Evolutionary conservation across 2,113 vertebrate species (phyloP), one percentile per base, ranked within the genome.

Genomic region (Vireo altiloquus): DNA sequence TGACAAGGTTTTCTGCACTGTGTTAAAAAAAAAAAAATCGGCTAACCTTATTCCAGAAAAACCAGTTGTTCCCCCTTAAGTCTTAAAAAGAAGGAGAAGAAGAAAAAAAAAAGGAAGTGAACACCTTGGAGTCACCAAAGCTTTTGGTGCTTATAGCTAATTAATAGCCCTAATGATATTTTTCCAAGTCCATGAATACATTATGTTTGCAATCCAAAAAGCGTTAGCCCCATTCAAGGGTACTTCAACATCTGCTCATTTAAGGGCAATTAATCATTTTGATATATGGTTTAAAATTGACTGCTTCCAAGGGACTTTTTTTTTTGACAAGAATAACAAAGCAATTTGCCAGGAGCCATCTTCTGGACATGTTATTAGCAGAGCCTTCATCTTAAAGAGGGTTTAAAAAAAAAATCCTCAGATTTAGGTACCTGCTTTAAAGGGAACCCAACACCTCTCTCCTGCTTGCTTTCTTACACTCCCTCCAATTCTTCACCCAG

Each of bases 251-350:
- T 99, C 99, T 99, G 98, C 98, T 99, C 98, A 98, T 99, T 99
- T 99, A 98, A 97, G 96, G 97, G 98, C 99, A 99, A 99, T 99
- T 99, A 99, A 99, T 99, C 99, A 99, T 99, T 98, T 99, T 99
- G 99, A 99, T 99, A 98, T 99, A 99, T 99, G 99, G 99, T 98
- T 98, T 98, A 98, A 98, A 98, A 98, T 98, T 99, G 98, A 99
- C 98, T 99, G 98, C 98, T 98, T 99, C 98, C 98, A 97, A 98
- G 99, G 99, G 98, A 99, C 98, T 97, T 96, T 97, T 91, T 97
- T 96, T 96, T 99, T 98, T 99, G 99, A 99, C 99, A 99, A 99
- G 98, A 99, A 99, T 99, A 99, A 99, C 99, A 99, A 99, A 99
- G 99, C 99, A 99, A 99, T 99, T 98, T 99, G 99, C 99, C 99